A percentile compares a stretch with the other conserved stretches of the same genome.
Evolutionary conservation across 1,140 invertebrate genomes (phyloP).

Genomic region (Trachymyrmex cornetzi): DNA sequence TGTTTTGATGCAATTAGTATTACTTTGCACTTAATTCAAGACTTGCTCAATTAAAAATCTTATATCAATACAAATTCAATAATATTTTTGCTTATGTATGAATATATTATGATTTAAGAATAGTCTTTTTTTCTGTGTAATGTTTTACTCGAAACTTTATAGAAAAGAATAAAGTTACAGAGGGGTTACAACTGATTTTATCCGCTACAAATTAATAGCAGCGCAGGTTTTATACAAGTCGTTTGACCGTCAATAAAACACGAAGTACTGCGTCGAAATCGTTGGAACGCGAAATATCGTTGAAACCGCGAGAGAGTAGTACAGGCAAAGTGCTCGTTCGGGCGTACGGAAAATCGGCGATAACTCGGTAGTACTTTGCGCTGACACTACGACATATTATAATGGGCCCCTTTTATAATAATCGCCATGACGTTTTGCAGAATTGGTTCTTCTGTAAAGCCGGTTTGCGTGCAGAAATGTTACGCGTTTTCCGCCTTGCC

Average conservation of each 20-base stretch:
- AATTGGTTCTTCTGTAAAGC: slow-evolving; percentile 59
- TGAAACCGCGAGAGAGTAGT: slow-evolving; percentile 8
- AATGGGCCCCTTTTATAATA: slow-evolving; percentile 69
- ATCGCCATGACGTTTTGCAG: slow-evolving; percentile 52
- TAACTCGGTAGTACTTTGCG: slow-evolving; percentile 44
- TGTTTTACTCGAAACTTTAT: not conserved
- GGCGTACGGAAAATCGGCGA: slow-evolving; percentile 42
- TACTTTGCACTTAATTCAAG: too few species aligned
- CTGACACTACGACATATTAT: slow-evolving; percentile 53
- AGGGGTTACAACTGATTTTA: not conserved
- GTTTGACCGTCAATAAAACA: slow-evolving; percentile 31
- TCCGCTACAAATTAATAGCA: not conserved
- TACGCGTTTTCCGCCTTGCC: slow-evolving; percentile 44
- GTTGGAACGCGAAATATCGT: slow-evolving; percentile 26
- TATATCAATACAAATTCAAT: too few species aligned
- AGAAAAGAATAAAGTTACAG: not conserved
- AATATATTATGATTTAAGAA: too few species aligned
- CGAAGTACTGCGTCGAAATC: slow-evolving; percentile 34
- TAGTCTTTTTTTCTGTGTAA: too few species aligned
- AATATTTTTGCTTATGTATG: too few species aligned
- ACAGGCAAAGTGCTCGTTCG: slow-evolving; percentile 54
- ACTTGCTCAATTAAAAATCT: too few species aligned
- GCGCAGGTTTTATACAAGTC: slow-evolving; percentile 7
- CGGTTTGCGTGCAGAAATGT: slow-evolving; percentile 31
- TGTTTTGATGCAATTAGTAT: too few species aligned